Conservation (phyloP, 2,113 vertebrate genomes). For the Menidia beryllina region DNA sequence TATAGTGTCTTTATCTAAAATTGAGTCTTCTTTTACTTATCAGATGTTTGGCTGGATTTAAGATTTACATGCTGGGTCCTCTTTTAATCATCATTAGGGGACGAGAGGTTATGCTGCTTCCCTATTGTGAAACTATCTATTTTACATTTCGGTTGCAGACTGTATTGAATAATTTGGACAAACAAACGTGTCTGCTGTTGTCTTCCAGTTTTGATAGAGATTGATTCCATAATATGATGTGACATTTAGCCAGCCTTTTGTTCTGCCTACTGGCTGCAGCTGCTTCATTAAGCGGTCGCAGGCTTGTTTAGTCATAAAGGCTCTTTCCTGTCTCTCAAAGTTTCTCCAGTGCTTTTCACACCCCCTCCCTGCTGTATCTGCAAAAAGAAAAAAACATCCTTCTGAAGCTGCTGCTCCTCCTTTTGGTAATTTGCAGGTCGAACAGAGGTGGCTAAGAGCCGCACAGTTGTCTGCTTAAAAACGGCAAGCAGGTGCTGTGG, state of each 20-base stretch:
- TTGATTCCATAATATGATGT: conserved; percentile 3
- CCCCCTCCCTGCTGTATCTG: neutral
- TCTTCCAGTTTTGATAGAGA: neutral
- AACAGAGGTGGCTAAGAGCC: neutral
- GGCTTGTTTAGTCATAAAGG: neutral
- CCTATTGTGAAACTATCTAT: neutral
- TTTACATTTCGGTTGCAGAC: neutral
- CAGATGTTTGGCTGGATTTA: too few species aligned
- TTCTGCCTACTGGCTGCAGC: neutral
- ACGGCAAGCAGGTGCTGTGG: neutral
- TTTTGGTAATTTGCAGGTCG: neutral
- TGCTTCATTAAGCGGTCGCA: neutral
- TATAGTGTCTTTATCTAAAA: neutral
- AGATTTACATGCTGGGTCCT: neutral
- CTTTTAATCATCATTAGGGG: neutral
- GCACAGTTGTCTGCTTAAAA: neutral
- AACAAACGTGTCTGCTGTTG: neutral
- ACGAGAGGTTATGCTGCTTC: neutral
- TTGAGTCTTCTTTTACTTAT: too few species aligned
- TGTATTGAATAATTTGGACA: neutral
- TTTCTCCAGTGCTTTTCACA: neutral
- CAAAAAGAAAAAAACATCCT: too few species aligned
- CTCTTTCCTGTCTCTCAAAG: neutral
- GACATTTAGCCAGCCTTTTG: neutral
- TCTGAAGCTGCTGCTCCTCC: neutral